phyloP scores from a whole-genome alignment of 1,140 invertebrate species.

The Brachionus rubens region DNA sequence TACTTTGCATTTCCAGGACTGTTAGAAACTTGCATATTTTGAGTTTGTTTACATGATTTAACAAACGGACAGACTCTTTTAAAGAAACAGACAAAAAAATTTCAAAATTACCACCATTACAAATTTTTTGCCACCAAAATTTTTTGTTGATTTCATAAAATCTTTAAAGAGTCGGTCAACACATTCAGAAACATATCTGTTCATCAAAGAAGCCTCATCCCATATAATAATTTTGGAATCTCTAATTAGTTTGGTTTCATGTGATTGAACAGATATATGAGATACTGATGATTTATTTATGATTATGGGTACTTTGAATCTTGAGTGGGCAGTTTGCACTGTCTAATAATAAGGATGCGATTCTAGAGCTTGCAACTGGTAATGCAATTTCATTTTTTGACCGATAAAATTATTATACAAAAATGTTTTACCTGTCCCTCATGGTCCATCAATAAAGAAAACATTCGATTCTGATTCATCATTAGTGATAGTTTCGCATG shows the following conservation, averaged over 20 bases:
- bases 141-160: constrained; percentile 25
- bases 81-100: constrained; percentile 49
- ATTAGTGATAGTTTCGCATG: neutral
- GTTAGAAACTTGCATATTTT: constrained; percentile 49
- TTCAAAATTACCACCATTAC: constrained; percentile 49
- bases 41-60: constrained; percentile 30
- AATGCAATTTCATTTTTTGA: constrained; percentile 52
- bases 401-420: constrained; percentile 49
- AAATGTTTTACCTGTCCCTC: constrained; percentile 57
- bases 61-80: constrained; percentile 50
- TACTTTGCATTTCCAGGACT: neutral
- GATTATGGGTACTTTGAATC: constrained; percentile 60
- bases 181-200: constrained; percentile 47
- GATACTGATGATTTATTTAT: constrained; percentile 52
- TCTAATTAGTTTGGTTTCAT: constrained; percentile 44
- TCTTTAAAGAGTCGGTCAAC: constrained; percentile 49
- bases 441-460: constrained; percentile 51
- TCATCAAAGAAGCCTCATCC: constrained; percentile 51
- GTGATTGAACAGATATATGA: constrained; percentile 54
- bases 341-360: constrained; percentile 62
- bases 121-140: constrained; percentile 25
- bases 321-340: constrained; percentile 62
- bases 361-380: constrained; percentile 62
- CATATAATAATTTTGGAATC: constrained; percentile 48
- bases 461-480: neutral